A percentile compares a stretch with the other conserved stretches of the same genome.
These are phyloP conservation scores for Desoria tigrina DNA, from an alignment of 2,888 invertebrate genomes.

Conservation along the genomic window DNA sequence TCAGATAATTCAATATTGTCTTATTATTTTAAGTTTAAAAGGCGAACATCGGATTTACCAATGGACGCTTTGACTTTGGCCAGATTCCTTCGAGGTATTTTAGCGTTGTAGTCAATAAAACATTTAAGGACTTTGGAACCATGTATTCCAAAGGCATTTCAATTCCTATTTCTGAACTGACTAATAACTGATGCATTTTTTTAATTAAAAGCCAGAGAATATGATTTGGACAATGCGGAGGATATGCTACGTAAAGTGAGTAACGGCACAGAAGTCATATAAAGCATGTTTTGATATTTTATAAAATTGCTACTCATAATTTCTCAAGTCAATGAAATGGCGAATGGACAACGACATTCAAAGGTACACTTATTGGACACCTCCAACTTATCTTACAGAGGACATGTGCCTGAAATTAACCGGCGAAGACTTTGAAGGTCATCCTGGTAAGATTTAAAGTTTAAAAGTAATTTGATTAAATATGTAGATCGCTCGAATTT, in stretches of 20 bases:
- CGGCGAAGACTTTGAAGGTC: conserved; percentile 1
- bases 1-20: no score
- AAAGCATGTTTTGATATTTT: neutral
- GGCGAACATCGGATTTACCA: no score
- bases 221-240: conserved; percentile 10
- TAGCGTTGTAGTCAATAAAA: no score
- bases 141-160: no score
- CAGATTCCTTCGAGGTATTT: no score
- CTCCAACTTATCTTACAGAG: neutral
- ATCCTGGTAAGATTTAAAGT: conserved; percentile 11
- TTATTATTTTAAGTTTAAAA: no score
- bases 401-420: neutral
- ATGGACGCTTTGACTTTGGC: no score
- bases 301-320: neutral
- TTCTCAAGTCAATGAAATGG: neutral
- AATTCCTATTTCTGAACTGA: no score
- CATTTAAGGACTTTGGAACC: no score
- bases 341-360: conserved; percentile 2
- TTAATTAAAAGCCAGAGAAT: conserved; percentile 18
- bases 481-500: no score
- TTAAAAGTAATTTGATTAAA: neutral
- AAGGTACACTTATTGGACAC: neutral
- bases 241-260: conserved; percentile 17
- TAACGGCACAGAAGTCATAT: neutral
- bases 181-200: no score